phyloP scores from a whole-genome alignment of 2,113 vertebrate species.

The Cyprinodon variegatus region DNA sequence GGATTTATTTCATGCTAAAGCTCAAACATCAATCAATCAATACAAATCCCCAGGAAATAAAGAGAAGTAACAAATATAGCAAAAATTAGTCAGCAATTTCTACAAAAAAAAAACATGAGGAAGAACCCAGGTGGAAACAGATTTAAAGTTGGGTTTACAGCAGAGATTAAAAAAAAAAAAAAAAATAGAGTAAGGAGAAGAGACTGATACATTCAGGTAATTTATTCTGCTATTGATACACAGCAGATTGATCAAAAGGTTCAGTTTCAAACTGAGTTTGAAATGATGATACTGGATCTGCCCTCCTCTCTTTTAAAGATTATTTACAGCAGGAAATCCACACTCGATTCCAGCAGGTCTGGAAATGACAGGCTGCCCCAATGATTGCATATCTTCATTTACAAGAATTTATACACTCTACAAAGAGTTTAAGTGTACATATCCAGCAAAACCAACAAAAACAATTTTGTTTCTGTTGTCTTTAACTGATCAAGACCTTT shows the following conservation, averaged over 20 bases:
- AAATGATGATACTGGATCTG: neutral
- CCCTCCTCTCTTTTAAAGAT: neutral
- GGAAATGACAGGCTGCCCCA: constrained; percentile 16
- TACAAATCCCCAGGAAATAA: constrained; percentile 58
- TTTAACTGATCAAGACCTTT: neutral
- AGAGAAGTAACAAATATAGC: constrained; percentile 64
- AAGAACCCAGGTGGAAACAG: constrained; percentile 35
- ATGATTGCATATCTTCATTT: constrained; percentile 45
- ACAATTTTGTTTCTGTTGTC: constrained; percentile 40
- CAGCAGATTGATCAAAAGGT: constrained; percentile 26
- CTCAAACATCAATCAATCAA: constrained; percentile 53
- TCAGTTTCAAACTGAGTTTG: constrained; percentile 13
- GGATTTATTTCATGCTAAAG: constrained; percentile 80
- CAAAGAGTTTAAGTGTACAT: constrained; percentile 28
- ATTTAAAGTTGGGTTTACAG: constrained; percentile 52
- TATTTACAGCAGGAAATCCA: constrained; percentile 15
- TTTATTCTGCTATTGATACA: constrained; percentile 27
- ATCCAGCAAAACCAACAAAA: constrained; percentile 15
- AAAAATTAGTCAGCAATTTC: constrained; percentile 34
- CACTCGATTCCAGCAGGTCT: neutral
- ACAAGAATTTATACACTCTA: constrained; percentile 7
- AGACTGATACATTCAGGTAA: constrained; percentile 67
- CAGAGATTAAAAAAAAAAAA: neutral
- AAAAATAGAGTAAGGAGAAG: neutral
- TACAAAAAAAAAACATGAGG: neutral